Percentiles rank a stretch among this genome's conserved stretches.
Conservation (phyloP, 2,888 invertebrate species). For the Philopedon plagiatum region DNA sequence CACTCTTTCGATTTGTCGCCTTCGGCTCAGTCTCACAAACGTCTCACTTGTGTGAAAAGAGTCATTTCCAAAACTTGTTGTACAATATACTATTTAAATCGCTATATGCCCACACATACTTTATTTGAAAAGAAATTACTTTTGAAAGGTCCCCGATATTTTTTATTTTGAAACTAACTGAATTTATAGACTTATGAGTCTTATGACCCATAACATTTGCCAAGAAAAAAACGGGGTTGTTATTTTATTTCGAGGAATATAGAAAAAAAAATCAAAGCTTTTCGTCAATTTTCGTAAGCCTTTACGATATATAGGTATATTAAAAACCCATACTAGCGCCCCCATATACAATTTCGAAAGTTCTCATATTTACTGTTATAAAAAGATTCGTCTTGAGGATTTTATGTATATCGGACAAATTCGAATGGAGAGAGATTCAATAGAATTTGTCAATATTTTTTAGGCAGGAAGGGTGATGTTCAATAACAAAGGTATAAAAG, state of each 20-base stretch:
- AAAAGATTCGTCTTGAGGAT: neutral
- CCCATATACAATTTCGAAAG: slow-evolving; percentile 10
- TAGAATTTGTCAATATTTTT: slow-evolving; percentile 8
- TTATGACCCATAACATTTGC: too few relatives aligned
- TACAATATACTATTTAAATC: too few relatives aligned
- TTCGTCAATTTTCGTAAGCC: neutral
- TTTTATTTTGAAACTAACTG: neutral
- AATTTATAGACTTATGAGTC: neutral
- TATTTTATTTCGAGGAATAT: neutral
- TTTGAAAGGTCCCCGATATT: neutral
- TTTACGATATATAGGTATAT: slow-evolving; percentile 21
- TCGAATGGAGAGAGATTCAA: neutral
- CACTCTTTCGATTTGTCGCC: too few relatives aligned
- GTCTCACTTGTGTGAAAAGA: too few relatives aligned
- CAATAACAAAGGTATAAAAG: too few relatives aligned
- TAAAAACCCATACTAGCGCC: slow-evolving; percentile 22
- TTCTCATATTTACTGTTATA: slow-evolving; percentile 32
- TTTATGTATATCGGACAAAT: slow-evolving; percentile 7
- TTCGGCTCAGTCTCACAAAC: too few relatives aligned
- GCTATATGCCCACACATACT: too few relatives aligned
- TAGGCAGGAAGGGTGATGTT: too few relatives aligned
- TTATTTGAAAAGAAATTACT: too few relatives aligned
- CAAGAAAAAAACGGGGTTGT: too few relatives aligned
- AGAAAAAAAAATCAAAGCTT: neutral
- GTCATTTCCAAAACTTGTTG: too few relatives aligned